Percentiles rank a stretch among this genome's conserved stretches.
These are phyloP conservation scores for Lemur catta DNA, from an alignment of 2,797 vertebrate species.

Conservation along the genomic window DNA sequence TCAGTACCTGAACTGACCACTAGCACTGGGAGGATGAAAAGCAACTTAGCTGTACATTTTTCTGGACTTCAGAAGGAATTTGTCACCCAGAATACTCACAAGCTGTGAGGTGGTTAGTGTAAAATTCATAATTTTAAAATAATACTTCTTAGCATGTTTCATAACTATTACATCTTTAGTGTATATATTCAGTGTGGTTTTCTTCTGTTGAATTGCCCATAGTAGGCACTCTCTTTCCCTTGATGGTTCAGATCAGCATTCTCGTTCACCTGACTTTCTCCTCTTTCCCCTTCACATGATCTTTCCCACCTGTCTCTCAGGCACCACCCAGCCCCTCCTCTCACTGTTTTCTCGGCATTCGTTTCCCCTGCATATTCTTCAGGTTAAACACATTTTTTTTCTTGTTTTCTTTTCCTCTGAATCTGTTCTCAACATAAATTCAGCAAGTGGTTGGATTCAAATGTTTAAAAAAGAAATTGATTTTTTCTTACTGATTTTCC, in stretches of 20 bases:
- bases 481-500: too few species aligned
- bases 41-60: neutral
- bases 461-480: neutral
- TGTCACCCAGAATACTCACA: neutral
- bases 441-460: neutral
- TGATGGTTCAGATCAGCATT: neutral
- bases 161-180: neutral
- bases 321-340: neutral
- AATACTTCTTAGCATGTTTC: neutral
- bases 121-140: neutral
- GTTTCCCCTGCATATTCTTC: neutral
- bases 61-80: neutral
- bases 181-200: neutral
- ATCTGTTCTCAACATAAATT: slow-evolving; percentile 36
- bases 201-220: neutral
- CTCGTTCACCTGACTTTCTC: neutral
- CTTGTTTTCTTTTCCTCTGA: neutral
- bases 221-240: neutral
- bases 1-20: neutral
- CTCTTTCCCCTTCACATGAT: neutral
- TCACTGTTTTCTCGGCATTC: neutral
- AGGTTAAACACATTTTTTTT: neutral
- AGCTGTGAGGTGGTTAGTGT: neutral
- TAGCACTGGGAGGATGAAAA: neutral
- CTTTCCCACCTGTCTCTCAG: neutral